Base-by-base conservation (phyloP, 2,888 invertebrate genomes). In the Drosophila affinis region DNA sequence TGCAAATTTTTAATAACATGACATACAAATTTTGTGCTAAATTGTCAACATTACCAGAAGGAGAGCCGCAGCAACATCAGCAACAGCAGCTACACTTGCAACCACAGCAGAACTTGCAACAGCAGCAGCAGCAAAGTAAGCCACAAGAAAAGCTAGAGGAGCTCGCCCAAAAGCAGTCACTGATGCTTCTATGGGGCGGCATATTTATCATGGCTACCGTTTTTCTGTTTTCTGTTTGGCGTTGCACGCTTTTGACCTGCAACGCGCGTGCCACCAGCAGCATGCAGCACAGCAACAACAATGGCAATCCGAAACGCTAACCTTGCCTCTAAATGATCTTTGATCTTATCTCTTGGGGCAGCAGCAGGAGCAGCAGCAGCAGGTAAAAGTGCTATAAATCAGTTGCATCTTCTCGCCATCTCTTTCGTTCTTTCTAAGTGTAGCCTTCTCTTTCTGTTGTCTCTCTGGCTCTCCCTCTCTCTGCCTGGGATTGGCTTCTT, bases 131-230 rank as follows among this genome's bases (percentile, higher is more conserved):
- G 21, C 21, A 61, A 61, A 56, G 48, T 69, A 45, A 14, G 70
- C 44, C 44, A 34, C 64, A 63, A 29, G 24, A 47, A 44, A 34
- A 45, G 54, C 48, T 55, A 29, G 46, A 55, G 44, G n/a, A 39
- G 39, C 7, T n/a, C 39, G 7, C n/a, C 39, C 14, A n/a, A 39
- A 39, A n/a, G 39, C 49, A 63, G 59, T 52, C 53, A 64, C 49
- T 55, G 67, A 49, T 67, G 70, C 39, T 7, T 21, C 75, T 67
- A 65, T 75, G 62, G 45, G 53, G 39, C 56, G 53, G 39, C 56
- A 62, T 87, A 82, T 82, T 85, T 81, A 81, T 87, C 85, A 85
- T 77, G 78, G 87, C 81, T 83, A 83, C 87, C 73, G 84, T 83
- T 81, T 81, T 77, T 14, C 87, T 72, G 84, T 83, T 81, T 86